Base-by-base conservation (phyloP, 1,140 invertebrate genomes). In the Brachystomella parvula region DNA sequence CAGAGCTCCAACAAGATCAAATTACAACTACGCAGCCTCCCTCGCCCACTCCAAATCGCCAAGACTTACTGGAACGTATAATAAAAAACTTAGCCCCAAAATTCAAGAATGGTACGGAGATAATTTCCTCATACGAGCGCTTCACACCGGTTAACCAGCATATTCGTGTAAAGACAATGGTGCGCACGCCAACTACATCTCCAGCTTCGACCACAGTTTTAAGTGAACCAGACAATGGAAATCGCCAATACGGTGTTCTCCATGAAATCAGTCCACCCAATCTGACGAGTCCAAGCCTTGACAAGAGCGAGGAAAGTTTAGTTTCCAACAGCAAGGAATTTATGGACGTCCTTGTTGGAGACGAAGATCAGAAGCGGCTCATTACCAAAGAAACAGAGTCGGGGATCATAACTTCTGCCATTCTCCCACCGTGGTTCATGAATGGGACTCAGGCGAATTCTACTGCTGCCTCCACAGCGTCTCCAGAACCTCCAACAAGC, bases 371-470 rank as follows among this genome's bases (percentile, higher is more conserved):
- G 19, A 70, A 70, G 63, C 69, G 69, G 21, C 32, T 73, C 24
- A 39, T 73, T 2, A 73, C 69, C n/a, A 73, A 73, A 53, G 29
- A 71, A 31, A 71, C 69, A 17, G 67, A 68, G 0, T 58, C 64
- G 47, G 69, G 69, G 32, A 64, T 73, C 21, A 59, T 73, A 2
- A 73, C 72, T 0, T 71, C 72, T 24, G 72, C 67, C 3, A 73
- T 71, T 33, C 39, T 73, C 21, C 72, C 72, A 15, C 66, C 72
- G 2, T 73, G 72, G 72, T 73, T 62, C 44, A 67, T 49, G 9
- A 67, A 63, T 33, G 62, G 61, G 3, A 67, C 62, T 31, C 63
- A 57, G 3, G 58, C 60, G 26, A 60, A 60, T 61, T 61, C 57
- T 1, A 61, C 49, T 3, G n/a, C 35, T 47, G 29, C 3, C 24